Evolutionary conservation across 2,888 invertebrate species (phyloP), one percentile per base, ranked within the genome.

Genomic region (Cryptophagus acutangulus): DNA sequence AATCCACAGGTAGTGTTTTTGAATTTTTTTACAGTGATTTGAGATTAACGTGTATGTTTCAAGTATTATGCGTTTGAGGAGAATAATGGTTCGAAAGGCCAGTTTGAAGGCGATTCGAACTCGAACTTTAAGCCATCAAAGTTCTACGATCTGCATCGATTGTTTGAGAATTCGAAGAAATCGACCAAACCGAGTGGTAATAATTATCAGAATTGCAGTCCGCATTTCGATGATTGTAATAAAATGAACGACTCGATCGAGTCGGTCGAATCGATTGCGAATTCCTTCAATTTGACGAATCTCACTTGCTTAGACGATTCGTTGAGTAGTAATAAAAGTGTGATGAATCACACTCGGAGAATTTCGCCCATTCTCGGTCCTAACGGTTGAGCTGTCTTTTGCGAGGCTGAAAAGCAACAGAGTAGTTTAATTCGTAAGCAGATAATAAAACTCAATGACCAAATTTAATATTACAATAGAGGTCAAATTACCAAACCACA

Each of bases 1-100:
- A 82, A 83, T 68, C 82, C 82, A 37, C 75, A 79, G 69, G 82
- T 81, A 65, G 26, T 26, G 26, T 26, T 26, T 3, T 26, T 26
- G 26, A 20, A 20, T 20, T 20, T 20, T 20, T 20, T 20, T 20
- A 20, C 5, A 20, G 9, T 6, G 9, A 20, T 9, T 20, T 9
- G 5, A 20, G 9, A 20, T 40, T 45, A 36, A n/a, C n/a, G n/a
- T n/a, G n/a, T n/a, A n/a, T n/a, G n/a, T 41, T 54, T 57, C 28
- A 53, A 63, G 63, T 64, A 54, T 45, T 61, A 53, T 35, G 51
- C 49, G 13, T 45, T 48, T 14, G 54, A 59, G 38, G 48, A 54
- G 40, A 58, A 57, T 40, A 58, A 57, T 41, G 55, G 57, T 9
- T 41, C 41, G 17, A 31, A 51, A 6, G 42, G 48, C 16, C 49